Evolutionary conservation across 2,888 invertebrate species (phyloP), one percentile per base, ranked within the genome.

Genomic region (Pseudococcus jackbeardsleyi): DNA sequence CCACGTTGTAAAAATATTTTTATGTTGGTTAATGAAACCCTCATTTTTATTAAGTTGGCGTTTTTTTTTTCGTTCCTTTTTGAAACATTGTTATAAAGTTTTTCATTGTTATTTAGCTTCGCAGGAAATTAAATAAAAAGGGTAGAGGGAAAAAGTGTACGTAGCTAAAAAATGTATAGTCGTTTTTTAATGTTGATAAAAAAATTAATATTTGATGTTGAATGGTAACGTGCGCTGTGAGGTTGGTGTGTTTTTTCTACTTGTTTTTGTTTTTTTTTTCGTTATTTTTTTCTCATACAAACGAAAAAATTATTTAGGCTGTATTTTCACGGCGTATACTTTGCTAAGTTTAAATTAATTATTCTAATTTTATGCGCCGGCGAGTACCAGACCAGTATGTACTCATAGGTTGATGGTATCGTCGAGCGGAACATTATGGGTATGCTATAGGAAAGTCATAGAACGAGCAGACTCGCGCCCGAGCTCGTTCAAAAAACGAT

Each of bases 151-250:
- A 82, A 46, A 82, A 82, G 42, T 79, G 15, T 64, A 82, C 39
- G 79, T 17, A 46, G 2, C 33, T 82, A 46, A 82, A 82, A 82
- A 82, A 42, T 72, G 33, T 82, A 82, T 82, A 46, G 42, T 82
- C 79, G 79, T 82, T 82, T 82, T 82, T 82, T 82, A 46, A 46
- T 82, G 42, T 82, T 42, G 79, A 46, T 42, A 46, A 82, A 82
- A 79, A 82, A 82, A 82, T 82, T 82, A 82, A 82, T 82, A 82
- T 82, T 82, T 82, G 46, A 82, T 82, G 79, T 82, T 82, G 79
- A 82, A 82, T 82, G 46, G 79, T 82, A 82, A 19, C 79, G 79
- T 46, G 46, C 79, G n/a, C 39, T 46, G 42, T 11, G 42, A 42
- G 42, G 42, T 42, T 42, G 3, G 79, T 72, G 15, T 17, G 59